phyloP scores from a whole-genome alignment of 1,140 invertebrate species.

The Zaprionus davidi region DNA sequence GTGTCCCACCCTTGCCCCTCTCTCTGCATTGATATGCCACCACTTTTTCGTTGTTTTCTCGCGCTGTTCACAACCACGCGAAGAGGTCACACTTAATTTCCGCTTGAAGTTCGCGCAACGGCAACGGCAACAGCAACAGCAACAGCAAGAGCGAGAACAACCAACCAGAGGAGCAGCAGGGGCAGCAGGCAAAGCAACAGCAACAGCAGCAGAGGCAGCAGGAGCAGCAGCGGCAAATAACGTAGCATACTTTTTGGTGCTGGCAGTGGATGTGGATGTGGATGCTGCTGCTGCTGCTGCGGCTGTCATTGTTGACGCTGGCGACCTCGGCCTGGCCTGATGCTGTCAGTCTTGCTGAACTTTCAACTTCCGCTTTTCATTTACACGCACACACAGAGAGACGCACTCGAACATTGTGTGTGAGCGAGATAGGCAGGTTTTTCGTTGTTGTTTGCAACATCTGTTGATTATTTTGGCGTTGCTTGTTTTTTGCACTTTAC shows the following conservation, averaged over 20 bases:
- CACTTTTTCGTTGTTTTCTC: conserved; percentile 42
- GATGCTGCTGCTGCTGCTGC: conserved; percentile 34
- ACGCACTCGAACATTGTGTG: neutral
- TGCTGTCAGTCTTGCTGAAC: conserved; percentile 75
- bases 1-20: neutral
- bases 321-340: conserved; percentile 53
- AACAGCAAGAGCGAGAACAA: neutral
- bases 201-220: conserved; percentile 6
- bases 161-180: no score
- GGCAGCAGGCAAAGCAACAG: neutral
- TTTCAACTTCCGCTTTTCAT: conserved; percentile 82
- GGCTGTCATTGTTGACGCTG: conserved; percentile 73
- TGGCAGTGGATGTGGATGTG: conserved; percentile 21
- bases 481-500: conserved; percentile 59
- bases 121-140: conserved; percentile 13
- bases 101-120: conserved; percentile 63
- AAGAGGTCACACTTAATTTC: conserved; percentile 82
- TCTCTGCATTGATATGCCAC: conserved; percentile 60
- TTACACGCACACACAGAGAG: conserved; percentile 56
- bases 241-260: conserved; percentile 74
- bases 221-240: conserved; percentile 7
- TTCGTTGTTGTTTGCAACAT: conserved; percentile 72
- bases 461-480: conserved; percentile 78
- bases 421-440: conserved; percentile 42
- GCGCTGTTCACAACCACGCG: conserved; percentile 62